phyloP scores from a whole-genome alignment of 1,140 invertebrate species.

The Vanessa tameamea region DNA sequence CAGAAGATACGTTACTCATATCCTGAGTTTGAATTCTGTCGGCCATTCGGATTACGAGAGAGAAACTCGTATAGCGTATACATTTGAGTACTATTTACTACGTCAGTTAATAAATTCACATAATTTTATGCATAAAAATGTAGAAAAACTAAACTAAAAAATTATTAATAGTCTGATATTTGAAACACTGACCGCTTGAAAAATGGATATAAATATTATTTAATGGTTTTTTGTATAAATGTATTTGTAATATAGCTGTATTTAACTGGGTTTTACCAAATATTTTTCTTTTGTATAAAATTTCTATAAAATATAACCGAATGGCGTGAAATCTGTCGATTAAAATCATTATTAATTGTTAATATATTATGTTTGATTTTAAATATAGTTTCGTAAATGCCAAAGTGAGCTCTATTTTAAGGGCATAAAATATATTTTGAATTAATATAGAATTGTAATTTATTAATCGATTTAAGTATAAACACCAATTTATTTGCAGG shows the following conservation, averaged over 20 bases:
- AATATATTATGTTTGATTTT: constrained; percentile 6
- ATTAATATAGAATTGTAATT: background rate
- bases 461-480: constrained; percentile 4
- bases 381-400: background rate
- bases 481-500: constrained; percentile 5
- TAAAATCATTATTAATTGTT: constrained; percentile 13
- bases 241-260: background rate
- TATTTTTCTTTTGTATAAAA: constrained; percentile 15
- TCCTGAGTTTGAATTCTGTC: too few relatives aligned
- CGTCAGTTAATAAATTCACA: too few relatives aligned
- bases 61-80: too few relatives aligned
- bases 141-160: too few relatives aligned
- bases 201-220: constrained; percentile 5
- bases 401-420: background rate
- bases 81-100: too few relatives aligned
- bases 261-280: background rate
- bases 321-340: constrained; percentile 16
- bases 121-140: too few relatives aligned
- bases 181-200: too few relatives aligned
- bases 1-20: too few relatives aligned
- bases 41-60: too few relatives aligned
- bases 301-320: constrained; percentile 20
- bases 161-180: too few relatives aligned
- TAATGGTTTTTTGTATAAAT: background rate
- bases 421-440: background rate